phyloP scores from a whole-genome alignment of 2,797 vertebrate genomes.

The Thripadectes ignobilis region DNA sequence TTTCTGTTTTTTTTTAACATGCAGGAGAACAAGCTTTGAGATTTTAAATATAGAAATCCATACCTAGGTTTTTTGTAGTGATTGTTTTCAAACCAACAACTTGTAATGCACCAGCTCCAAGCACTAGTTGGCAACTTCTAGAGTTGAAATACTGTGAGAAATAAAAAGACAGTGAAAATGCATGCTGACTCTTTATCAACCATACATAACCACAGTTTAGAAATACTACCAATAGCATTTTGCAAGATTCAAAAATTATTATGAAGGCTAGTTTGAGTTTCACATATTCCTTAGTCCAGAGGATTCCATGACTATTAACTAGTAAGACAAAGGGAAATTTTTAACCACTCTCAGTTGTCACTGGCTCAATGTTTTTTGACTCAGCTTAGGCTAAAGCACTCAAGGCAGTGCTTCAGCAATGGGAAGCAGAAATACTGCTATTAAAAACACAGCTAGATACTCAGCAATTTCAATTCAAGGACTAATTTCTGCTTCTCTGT shows the following conservation, averaged over 20 bases:
- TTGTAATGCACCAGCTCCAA: conserved; percentile 95
- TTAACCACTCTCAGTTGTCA: background rate
- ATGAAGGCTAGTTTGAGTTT: background rate
- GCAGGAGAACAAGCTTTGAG: background rate
- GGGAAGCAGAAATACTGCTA: background rate
- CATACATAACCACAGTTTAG: background rate
- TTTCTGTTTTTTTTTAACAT: background rate
- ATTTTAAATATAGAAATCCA: conserved; percentile 19
- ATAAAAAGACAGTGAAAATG: background rate
- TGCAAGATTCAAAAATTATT: background rate
- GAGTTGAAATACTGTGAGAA: conserved; percentile 95
- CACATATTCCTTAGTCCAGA: background rate
- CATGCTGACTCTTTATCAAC: background rate
- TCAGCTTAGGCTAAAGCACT: background rate
- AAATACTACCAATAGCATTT: background rate
- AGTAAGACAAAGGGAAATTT: background rate
- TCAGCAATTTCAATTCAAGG: background rate
- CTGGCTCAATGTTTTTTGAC: background rate
- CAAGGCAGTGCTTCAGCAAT: background rate
- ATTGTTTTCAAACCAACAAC: conserved; percentile 98
- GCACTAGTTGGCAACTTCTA: conserved; percentile 94
- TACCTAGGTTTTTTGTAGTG: conserved; percentile 98
- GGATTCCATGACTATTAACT: background rate
- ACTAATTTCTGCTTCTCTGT: background rate
- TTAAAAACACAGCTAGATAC: background rate